A percentile compares a stretch with the other conserved stretches of the same genome.
Evolutionary conservation across 2,113 vertebrate genomes (phyloP).

Genomic region (Cyanocitta stelleri): DNA sequence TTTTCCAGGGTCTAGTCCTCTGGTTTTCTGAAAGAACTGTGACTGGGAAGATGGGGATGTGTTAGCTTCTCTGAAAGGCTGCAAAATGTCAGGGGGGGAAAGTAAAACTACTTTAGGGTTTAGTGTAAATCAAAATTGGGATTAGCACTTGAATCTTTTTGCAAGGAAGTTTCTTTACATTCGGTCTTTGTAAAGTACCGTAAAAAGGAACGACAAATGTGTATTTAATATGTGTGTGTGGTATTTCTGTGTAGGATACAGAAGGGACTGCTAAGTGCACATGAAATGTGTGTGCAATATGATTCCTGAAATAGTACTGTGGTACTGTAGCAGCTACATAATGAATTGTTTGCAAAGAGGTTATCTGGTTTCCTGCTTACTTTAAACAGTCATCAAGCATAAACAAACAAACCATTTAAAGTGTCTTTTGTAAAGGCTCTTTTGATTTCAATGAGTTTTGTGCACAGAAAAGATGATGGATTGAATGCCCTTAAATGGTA

Average conservation of each 20-base stretch:
- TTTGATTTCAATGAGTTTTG: neutral
- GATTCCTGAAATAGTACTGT: neutral
- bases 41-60: neutral
- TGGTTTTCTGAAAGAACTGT: neutral
- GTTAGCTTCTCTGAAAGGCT: neutral
- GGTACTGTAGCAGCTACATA: neutral
- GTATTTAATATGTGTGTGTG: neutral
- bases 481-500: neutral
- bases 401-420: neutral
- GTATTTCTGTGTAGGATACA: neutral
- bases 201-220: neutral
- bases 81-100: neutral
- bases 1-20: neutral
- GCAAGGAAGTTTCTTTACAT: neutral
- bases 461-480: neutral
- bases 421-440: neutral
- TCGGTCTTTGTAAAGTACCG: neutral
- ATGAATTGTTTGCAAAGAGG: neutral
- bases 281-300: neutral
- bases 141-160: neutral
- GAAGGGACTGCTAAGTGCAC: neutral
- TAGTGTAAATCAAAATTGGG: neutral
- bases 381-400: neutral
- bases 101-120: neutral
- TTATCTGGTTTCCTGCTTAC: neutral